phyloP scores from a whole-genome alignment of 2,113 vertebrate genomes.

The Rhineura floridana region DNA sequence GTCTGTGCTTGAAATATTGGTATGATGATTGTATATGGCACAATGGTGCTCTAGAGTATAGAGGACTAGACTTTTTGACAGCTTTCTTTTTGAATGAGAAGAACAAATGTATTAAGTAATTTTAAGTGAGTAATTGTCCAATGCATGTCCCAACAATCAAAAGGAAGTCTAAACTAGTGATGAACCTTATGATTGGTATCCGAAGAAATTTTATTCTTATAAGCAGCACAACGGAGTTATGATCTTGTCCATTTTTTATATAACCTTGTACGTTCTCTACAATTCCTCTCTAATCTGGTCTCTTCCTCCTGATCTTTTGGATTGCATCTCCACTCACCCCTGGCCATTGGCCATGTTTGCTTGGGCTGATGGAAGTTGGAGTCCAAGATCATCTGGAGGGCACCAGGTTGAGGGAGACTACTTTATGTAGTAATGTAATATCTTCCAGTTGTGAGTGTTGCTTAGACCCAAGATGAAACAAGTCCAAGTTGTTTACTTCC shows the following conservation, averaged over 20 bases:
- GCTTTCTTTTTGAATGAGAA: conserved; percentile 23
- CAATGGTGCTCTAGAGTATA: conserved; percentile 7
- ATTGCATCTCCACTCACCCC: too few relatives aligned
- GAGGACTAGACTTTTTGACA: conserved; percentile 24
- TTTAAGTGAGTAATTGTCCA: background rate
- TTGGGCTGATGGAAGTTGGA: too few relatives aligned
- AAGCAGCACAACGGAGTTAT: background rate
- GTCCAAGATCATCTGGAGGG: too few relatives aligned
- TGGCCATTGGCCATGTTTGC: too few relatives aligned
- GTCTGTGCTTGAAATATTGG: conserved; percentile 7
- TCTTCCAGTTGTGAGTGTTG: background rate
- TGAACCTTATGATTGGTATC: background rate
- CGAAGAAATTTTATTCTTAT: conserved; percentile 7
- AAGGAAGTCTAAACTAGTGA: conserved; percentile 1
- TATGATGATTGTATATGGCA: background rate
- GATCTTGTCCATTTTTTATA: background rate
- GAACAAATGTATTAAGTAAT: background rate
- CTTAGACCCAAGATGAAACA: background rate
- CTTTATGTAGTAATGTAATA: background rate
- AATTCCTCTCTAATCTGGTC: too few relatives aligned
- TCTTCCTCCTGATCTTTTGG: too few relatives aligned
- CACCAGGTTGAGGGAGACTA: too few relatives aligned
- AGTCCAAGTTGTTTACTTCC: background rate
- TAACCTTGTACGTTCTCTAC: background rate
- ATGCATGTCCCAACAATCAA: conserved; percentile 3